Evolutionary conservation across 2,113 vertebrate genomes (phyloP).

Genomic region (Sminthopsis crassicaudata): DNA sequence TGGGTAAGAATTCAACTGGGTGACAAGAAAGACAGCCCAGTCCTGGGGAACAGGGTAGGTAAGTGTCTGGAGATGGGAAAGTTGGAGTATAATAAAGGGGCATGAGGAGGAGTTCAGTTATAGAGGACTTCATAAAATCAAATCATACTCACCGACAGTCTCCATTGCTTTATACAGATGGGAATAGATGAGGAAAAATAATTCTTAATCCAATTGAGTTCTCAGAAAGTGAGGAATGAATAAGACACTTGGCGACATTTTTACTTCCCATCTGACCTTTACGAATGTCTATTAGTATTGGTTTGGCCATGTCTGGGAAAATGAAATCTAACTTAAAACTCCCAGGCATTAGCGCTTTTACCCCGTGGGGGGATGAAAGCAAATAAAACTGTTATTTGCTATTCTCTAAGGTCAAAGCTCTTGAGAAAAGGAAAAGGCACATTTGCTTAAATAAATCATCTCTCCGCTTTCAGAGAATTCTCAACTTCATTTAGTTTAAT

Average conservation of each 20-base stretch:
- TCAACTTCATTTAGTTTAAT: background rate
- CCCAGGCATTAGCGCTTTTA: constrained; percentile 4
- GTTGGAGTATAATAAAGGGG: background rate
- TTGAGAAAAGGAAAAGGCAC: background rate
- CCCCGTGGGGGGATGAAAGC: background rate
- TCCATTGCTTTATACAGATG: background rate
- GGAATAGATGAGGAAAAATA: background rate
- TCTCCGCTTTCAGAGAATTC: background rate
- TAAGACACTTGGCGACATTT: constrained; percentile 25
- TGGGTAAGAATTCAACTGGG: background rate
- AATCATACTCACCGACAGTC: background rate
- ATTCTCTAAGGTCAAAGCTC: background rate
- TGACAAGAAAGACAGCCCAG: background rate
- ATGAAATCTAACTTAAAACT: constrained; percentile 39
- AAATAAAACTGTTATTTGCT: constrained; percentile 14
- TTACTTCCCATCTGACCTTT: constrained; percentile 25
- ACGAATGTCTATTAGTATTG: constrained; percentile 8
- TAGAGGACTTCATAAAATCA: background rate
- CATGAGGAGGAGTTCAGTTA: background rate
- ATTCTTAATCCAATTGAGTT: background rate
- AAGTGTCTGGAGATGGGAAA: background rate
- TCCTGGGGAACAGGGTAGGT: background rate
- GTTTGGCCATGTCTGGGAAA: constrained; percentile 27
- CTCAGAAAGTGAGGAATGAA: background rate
- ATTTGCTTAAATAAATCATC: background rate